Base-by-base conservation (phyloP, 1,140 invertebrate species). In the Meloidogyne exigua region DNA sequence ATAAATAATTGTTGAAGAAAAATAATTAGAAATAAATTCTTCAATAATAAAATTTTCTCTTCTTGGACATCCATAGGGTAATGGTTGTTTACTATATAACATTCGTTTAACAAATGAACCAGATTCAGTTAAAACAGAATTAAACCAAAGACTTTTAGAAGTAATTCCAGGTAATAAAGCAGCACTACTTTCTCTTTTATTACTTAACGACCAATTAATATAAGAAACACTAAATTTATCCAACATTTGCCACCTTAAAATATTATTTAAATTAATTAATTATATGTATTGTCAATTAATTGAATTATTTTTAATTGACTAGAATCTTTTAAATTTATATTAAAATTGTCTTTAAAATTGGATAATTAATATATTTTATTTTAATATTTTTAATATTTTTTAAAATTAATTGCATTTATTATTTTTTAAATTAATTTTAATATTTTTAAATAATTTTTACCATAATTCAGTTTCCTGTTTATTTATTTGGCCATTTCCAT, bases 181-280 rank as follows among this genome's bases (percentile, higher is more conserved):
- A 0, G 75, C 67, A 18, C 65, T 49, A 25, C 32, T 28, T 26
- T 76, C 75, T 13, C 4, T 12, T 42, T 73, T 71, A 49, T 76
- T 67, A 23, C 63, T 39, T 39, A 76, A 12, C 26, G 68, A 57
- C 75, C 75, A 76, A 44, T 76, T 76, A 9, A 68, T 64, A 42
- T 76, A 71, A 7, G 75, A 74, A 36, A 80, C 25, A 18, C 23
- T 18, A 44, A 25, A 49, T 32, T 78, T 72, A 66, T 78, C 70
- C 25, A 74, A 28, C 63, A 76, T 39, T 18, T 73, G 11, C 57
- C 65, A 73, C 72, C 72, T 73, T 65, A 36, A 26, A 62, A 28
- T 36, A 66, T 36, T 18, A 18, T 12, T 18, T 12, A 23, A 72
- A 23, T 32, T 32, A 25, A 12, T 62, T 72, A n/a, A n/a, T n/a